Evolutionary conservation across 1,140 invertebrate species (phyloP).

Genomic region (Drosophila ogumai): DNA sequence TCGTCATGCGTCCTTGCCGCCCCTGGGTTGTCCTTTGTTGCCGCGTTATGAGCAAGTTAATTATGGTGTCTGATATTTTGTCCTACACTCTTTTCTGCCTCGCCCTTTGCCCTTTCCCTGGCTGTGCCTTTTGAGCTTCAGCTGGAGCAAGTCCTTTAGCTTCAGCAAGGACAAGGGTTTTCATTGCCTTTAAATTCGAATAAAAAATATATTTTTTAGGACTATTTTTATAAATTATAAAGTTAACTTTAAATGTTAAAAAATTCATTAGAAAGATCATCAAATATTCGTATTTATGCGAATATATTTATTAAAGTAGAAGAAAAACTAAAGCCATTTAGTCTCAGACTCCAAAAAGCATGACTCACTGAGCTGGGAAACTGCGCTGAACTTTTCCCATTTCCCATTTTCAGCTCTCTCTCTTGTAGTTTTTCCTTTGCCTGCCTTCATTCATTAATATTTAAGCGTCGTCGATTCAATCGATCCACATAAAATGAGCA

Average conservation of each 20-base stretch:
- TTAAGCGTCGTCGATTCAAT: constrained; percentile 80
- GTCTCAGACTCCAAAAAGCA: not conserved
- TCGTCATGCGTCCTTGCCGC: constrained; percentile 33
- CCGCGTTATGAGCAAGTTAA: constrained; percentile 78
- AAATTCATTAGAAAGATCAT: not conserved
- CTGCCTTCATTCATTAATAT: constrained; percentile 75
- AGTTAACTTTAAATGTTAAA: not conserved
- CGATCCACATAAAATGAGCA: constrained; percentile 67
- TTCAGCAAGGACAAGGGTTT: no score
- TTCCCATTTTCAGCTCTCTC: no score
- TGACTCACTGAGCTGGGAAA: constrained; percentile 13
- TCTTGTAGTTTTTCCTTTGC: constrained; percentile 15
- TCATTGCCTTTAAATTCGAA: not conserved
- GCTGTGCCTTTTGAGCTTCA: constrained; percentile 4
- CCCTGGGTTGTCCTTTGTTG: constrained; percentile 29
- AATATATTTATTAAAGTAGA: not conserved
- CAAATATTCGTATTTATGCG: not conserved
- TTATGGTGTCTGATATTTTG: constrained; percentile 79
- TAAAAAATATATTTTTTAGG: not conserved
- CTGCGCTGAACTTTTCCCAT: constrained; percentile 2
- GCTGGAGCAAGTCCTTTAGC: not conserved
- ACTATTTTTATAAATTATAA: no score
- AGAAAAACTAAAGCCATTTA: not conserved
- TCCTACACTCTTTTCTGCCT: constrained; percentile 34
- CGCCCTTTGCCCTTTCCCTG: not conserved